Percentiles rank a stretch among this genome's conserved stretches.
These are phyloP conservation scores for Vidua macroura DNA, from an alignment of 2,113 vertebrate genomes.

Conservation along the genomic window DNA sequence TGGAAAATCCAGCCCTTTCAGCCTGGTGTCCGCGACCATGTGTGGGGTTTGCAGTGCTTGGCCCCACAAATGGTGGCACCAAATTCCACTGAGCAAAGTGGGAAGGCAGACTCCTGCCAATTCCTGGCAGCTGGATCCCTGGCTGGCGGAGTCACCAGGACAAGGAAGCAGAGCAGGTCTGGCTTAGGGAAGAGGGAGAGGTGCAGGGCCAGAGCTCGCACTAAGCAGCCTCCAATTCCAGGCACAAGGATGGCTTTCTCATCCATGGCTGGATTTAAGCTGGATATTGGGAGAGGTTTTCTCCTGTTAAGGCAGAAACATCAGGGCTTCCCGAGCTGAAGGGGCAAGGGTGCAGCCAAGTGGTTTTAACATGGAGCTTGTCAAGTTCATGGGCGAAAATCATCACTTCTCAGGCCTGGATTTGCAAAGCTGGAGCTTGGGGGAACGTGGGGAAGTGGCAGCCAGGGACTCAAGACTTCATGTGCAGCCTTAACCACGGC, in stretches of 20 bases:
- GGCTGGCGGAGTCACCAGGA: not conserved
- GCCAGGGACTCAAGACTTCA: not conserved
- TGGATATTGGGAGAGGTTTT: not conserved
- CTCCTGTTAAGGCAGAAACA: not conserved
- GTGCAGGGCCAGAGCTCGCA: fast-evolving
- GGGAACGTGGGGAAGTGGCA: fast-evolving
- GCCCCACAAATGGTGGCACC: not conserved
- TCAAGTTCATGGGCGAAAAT: not conserved
- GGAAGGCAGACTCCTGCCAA: not conserved
- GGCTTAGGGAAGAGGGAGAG: not conserved
- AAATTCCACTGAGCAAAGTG: fast-evolving
- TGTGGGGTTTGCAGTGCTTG: too few relatives aligned
- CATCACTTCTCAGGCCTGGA: not conserved
- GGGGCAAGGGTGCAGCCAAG: not conserved
- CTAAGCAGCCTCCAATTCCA: not conserved
- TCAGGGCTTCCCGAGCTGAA: not conserved
- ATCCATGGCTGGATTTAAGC: not conserved
- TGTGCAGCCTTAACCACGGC: fast-evolving
- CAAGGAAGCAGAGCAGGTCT: not conserved
- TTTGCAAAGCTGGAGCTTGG: not conserved
- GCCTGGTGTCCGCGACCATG: fast-evolving
- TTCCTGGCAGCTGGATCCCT: not conserved
- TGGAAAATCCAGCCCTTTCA: not conserved
- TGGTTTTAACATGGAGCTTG: not conserved
- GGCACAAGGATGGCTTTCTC: not conserved